Percentiles rank a stretch among this genome's conserved stretches.
Conservation (phyloP, 2,888 invertebrate genomes). For the Aphodius granarius region DNA sequence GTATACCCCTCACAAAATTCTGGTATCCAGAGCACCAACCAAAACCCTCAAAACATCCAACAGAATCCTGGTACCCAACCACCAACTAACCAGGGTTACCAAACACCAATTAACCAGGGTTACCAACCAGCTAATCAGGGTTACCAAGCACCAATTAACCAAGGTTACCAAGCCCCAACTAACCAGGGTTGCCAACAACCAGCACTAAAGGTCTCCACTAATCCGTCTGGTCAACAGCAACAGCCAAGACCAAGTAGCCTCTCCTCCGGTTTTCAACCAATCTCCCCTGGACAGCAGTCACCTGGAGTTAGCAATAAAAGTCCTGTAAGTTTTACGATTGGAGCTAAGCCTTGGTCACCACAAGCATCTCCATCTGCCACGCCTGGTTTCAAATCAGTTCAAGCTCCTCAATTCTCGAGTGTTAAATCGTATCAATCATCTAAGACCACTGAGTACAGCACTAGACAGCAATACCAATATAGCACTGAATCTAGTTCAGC, state of each 20-base stretch:
- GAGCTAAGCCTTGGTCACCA: conserved; percentile 26
- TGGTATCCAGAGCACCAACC: conserved; percentile 39
- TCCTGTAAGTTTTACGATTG: conserved; percentile 21
- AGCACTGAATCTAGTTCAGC: conserved; percentile 22
- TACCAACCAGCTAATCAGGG: not conserved
- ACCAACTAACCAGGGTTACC: conserved; percentile 1
- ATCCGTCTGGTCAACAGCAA: conserved; percentile 8
- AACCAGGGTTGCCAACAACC: conserved; percentile 23
- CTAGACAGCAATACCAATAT: conserved; percentile 23
- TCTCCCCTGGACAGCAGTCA: conserved; percentile 21
- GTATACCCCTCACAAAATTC: conserved; percentile 45
- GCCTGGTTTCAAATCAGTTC: conserved; percentile 23
- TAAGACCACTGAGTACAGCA: conserved; percentile 1
- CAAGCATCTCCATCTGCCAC: conserved; percentile 13
- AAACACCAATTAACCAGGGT: not conserved
- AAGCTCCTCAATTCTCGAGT: conserved; percentile 22
- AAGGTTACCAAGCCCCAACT: conserved; percentile 2
- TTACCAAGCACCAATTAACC: not conserved
- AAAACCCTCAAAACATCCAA: conserved; percentile 27
- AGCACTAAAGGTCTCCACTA: conserved; percentile 12
- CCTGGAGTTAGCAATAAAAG: conserved; percentile 21
- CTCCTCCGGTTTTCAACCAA: conserved; percentile 16
- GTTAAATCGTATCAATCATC: conserved; percentile 33
- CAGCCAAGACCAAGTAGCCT: conserved; percentile 17
- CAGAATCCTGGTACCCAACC: conserved; percentile 15